Percentiles rank a stretch among this genome's conserved stretches.
Conservation (phyloP, 2,888 invertebrate genomes). For the Dioctria linearis region DNA sequence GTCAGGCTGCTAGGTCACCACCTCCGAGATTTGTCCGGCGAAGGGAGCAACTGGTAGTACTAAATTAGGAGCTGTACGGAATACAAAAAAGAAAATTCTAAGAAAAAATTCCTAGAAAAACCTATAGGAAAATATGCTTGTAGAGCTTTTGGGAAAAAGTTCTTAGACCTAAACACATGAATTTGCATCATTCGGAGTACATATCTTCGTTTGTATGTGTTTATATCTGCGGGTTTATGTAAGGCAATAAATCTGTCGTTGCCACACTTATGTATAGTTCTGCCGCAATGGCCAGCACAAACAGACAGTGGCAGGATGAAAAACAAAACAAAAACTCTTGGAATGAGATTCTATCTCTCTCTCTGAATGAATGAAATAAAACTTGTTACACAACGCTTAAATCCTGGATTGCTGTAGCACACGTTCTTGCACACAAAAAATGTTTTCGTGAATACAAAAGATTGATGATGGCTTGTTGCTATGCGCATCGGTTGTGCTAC, state of each 20-base stretch:
- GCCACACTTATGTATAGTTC: constrained; percentile 32
- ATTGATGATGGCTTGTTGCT: constrained; percentile 48
- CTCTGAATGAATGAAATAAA: constrained; percentile 2
- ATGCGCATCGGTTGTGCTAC: background rate
- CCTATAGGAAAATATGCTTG: background rate
- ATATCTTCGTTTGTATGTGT: background rate
- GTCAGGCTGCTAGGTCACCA: constrained; percentile 16
- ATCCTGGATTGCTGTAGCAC: background rate
- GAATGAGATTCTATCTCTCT: constrained; percentile 25
- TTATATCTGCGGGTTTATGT: constrained; percentile 15
- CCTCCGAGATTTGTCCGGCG: constrained; percentile 17
- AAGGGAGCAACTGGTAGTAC: constrained; percentile 44
- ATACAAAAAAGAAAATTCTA: constrained; percentile 28
- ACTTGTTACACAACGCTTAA: constrained; percentile 47
- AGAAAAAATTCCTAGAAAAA: constrained; percentile 5
- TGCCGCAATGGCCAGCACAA: background rate
- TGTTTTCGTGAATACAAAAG: constrained; percentile 28
- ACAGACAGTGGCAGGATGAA: constrained; percentile 2
- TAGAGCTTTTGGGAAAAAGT: constrained; percentile 23
- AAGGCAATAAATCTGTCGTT: constrained; percentile 44
- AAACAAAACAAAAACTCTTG: background rate
- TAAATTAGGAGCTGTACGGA: constrained; percentile 18
- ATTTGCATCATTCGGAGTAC: constrained; percentile 28
- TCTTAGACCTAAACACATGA: constrained; percentile 21
- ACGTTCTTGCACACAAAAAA: background rate